Percentiles rank a stretch among this genome's conserved stretches.
Evolutionary conservation across 1,140 invertebrate genomes (phyloP).

Genomic region (Hylyphantes graminicola): DNA sequence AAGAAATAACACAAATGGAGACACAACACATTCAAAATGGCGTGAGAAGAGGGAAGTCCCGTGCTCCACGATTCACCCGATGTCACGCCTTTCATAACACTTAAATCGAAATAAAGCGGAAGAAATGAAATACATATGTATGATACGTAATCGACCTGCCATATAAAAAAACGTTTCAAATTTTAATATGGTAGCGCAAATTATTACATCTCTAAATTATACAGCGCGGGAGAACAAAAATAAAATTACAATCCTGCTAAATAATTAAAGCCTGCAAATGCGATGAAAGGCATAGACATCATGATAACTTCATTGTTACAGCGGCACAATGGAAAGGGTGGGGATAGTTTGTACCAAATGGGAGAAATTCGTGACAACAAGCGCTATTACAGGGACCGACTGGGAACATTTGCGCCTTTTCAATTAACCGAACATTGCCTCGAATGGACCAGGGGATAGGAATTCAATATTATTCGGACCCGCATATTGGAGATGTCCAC

Average conservation of each 20-base stretch:
- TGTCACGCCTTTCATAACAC: constrained; percentile 29
- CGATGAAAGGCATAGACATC: constrained; percentile 53
- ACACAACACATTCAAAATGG: constrained; percentile 7
- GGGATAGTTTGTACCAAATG: constrained; percentile 37
- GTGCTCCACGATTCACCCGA: background rate
- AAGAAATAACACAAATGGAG: background rate
- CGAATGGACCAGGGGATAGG: background rate
- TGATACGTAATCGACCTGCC: background rate
- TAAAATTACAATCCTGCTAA: constrained; percentile 52
- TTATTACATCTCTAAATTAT: constrained; percentile 40
- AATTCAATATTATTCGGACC: background rate
- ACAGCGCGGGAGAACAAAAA: constrained; percentile 41
- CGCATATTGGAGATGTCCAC: constrained; percentile 11
- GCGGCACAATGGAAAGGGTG: constrained; percentile 53
- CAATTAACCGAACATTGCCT: constrained; percentile 57
- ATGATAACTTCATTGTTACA: constrained; percentile 59
- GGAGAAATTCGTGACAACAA: constrained; percentile 54
- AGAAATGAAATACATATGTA: background rate
- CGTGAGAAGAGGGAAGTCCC: constrained; percentile 8
- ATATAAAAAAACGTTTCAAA: constrained; percentile 25
- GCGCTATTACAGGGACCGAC: constrained; percentile 39
- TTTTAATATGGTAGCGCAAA: constrained; percentile 46
- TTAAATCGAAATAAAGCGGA: constrained; percentile 12
- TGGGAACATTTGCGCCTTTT: constrained; percentile 45
- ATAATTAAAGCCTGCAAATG: constrained; percentile 48